Percentiles rank a stretch among this genome's conserved stretches.
Conservation (phyloP, 2,113 vertebrate species). For the Mus spicilegus region DNA sequence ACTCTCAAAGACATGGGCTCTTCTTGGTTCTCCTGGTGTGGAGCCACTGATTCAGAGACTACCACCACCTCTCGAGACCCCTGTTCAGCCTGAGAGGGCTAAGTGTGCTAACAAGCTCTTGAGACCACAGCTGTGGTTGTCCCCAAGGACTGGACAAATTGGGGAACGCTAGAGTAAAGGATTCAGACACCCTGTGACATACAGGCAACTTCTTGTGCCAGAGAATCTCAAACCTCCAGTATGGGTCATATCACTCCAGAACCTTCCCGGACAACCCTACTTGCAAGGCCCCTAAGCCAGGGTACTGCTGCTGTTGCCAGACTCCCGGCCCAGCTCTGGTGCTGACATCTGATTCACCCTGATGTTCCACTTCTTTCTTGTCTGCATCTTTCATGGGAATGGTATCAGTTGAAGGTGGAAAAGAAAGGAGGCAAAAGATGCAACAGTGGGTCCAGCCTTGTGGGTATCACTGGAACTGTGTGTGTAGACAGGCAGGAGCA, state of each 20-base stretch:
- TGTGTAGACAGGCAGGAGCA: slow-evolving; percentile 10
- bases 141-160: neutral
- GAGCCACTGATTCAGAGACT: neutral
- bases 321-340: neutral
- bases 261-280: neutral
- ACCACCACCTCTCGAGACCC: neutral
- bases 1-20: neutral
- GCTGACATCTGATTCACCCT: neutral
- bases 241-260: neutral
- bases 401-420: neutral
- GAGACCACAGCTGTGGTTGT: neutral
- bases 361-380: neutral
- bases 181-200: neutral
- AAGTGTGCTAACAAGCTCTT: neutral
- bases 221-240: neutral
- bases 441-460: accelerated
- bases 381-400: slow-evolving; percentile 41
- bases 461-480: neutral
- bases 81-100: too few species aligned
- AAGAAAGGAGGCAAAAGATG: neutral
- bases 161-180: accelerated
- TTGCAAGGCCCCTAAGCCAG: neutral
- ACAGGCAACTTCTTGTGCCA: neutral
- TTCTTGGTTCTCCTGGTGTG: neutral
- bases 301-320: neutral